Conservation (phyloP, 2,113 vertebrate genomes). For the Monopterus albus region DNA sequence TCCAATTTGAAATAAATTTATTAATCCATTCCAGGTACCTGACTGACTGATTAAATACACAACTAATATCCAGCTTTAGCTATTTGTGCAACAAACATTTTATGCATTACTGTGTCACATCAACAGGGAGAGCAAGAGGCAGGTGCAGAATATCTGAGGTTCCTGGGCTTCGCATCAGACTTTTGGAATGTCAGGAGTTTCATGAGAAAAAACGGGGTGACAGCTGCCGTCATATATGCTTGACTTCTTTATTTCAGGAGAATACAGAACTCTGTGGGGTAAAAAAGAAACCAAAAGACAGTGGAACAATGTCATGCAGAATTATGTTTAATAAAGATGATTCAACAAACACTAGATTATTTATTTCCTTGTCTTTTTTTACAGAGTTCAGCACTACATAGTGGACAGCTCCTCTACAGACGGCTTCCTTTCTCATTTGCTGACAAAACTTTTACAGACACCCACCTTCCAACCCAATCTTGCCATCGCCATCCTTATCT, state of each 20-base stretch:
- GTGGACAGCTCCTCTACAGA: conserved; percentile 56
- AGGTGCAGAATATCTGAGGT: conserved; percentile 38
- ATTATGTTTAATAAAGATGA: conserved; percentile 1
- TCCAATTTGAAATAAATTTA: conserved; percentile 53
- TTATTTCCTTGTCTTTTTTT: conserved; percentile 1
- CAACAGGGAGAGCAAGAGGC: conserved; percentile 56
- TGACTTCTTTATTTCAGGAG: conserved; percentile 75
- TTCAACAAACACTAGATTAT: conserved; percentile 5
- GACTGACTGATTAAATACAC: conserved; percentile 25
- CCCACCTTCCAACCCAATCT: conserved; percentile 85
- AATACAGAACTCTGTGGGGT: conserved; percentile 81
- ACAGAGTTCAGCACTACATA: conserved; percentile 60
- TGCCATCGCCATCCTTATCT: conserved; percentile 84
- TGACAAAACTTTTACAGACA: conserved; percentile 12
- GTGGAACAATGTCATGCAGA: conserved; percentile 2
- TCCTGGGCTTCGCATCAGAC: conserved; percentile 39
- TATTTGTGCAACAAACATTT: conserved; percentile 16
- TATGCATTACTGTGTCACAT: conserved; percentile 35
- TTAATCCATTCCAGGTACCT: conserved; percentile 46
- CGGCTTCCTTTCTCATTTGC: not conserved
- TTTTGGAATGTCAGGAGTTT: conserved; percentile 26
- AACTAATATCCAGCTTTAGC: conserved; percentile 27
- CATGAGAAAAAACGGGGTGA: conserved; percentile 6
- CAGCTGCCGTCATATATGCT: not conserved
- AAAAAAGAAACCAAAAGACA: conserved; percentile 3